A percentile compares a stretch with the other conserved stretches of the same genome.
Evolutionary conservation across 2,113 vertebrate species (phyloP).

Genomic region (Lasiurus borealis): DNA sequence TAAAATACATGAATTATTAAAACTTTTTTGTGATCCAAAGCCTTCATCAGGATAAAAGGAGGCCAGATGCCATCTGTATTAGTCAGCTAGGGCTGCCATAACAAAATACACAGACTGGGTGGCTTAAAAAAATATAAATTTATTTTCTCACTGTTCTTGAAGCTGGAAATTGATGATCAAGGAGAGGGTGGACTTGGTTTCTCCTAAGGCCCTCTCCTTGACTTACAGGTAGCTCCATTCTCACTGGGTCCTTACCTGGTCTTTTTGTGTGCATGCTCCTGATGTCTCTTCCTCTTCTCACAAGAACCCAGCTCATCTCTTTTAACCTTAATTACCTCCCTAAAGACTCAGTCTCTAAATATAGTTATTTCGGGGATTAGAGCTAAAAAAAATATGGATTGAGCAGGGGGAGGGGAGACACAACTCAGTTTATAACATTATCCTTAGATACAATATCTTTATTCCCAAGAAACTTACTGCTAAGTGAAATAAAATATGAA

Average conservation of each 20-base stretch:
- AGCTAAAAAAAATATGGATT: not conserved
- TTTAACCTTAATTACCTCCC: not conserved
- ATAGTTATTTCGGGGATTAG: not conserved
- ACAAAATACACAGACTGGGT: not conserved
- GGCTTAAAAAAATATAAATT: not conserved
- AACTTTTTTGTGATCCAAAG: constrained; percentile 77
- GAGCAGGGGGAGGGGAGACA: not conserved
- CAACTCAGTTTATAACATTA: not conserved
- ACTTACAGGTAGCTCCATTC: not conserved
- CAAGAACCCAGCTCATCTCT: not conserved
- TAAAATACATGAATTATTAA: constrained; percentile 84
- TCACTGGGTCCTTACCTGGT: not conserved
- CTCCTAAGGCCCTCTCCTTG: not conserved
- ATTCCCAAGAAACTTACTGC: not conserved
- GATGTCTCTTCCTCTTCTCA: not conserved
- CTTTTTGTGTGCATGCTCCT: not conserved
- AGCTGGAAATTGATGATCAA: not conserved
- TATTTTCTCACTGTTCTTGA: not conserved
- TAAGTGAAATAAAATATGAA: not conserved
- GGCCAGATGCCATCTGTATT: constrained; percentile 13
- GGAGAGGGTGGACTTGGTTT: not conserved
- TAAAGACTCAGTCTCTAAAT: not conserved
- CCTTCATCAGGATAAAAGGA: constrained; percentile 73
- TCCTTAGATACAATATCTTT: not conserved
- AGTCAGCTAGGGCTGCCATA: not conserved